A percentile compares a stretch with the other conserved stretches of the same genome.
phyloP scores from a whole-genome alignment of 1,140 invertebrate species.

The Nylanderia fulva region DNA sequence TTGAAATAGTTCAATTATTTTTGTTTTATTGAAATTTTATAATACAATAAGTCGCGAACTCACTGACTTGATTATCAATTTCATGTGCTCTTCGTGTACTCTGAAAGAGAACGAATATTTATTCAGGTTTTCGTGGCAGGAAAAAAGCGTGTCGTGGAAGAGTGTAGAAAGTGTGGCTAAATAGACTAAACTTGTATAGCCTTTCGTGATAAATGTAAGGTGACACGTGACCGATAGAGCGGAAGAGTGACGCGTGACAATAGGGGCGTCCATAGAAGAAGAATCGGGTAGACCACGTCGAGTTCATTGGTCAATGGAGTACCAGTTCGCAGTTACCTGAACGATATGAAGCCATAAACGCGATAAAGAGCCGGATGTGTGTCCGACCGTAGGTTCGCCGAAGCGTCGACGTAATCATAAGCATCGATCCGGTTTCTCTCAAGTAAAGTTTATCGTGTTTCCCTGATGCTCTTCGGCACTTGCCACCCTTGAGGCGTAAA shows the following conservation, averaged over 20 bases:
- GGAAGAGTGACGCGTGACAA: conserved; percentile 11
- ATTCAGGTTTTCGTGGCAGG: background rate
- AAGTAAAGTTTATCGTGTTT: conserved; percentile 51
- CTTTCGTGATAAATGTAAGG: background rate
- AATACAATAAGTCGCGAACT: too few relatives aligned
- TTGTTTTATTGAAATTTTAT: background rate
- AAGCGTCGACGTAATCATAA: conserved; percentile 68
- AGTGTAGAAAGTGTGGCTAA: background rate
- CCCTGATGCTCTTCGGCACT: conserved; percentile 40
- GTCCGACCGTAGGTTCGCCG: conserved; percentile 20
- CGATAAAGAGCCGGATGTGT: conserved; percentile 67
- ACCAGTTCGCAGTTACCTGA: conserved; percentile 15
- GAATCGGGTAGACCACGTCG: conserved; percentile 14
- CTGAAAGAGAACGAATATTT: background rate
- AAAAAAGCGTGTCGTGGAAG: background rate
- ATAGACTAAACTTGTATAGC: background rate
- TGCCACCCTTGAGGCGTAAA: conserved; percentile 28
- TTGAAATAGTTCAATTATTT: background rate
- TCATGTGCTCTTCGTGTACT: background rate
- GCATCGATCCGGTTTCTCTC: conserved; percentile 69
- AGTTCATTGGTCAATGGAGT: conserved; percentile 48
- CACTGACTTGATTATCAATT: background rate
- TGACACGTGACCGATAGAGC: background rate
- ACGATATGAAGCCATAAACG: conserved; percentile 73
- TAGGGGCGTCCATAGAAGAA: conserved; percentile 13